Evolutionary conservation across 2,113 vertebrate species (phyloP).

Genomic region (Gracilinanus agilis): DNA sequence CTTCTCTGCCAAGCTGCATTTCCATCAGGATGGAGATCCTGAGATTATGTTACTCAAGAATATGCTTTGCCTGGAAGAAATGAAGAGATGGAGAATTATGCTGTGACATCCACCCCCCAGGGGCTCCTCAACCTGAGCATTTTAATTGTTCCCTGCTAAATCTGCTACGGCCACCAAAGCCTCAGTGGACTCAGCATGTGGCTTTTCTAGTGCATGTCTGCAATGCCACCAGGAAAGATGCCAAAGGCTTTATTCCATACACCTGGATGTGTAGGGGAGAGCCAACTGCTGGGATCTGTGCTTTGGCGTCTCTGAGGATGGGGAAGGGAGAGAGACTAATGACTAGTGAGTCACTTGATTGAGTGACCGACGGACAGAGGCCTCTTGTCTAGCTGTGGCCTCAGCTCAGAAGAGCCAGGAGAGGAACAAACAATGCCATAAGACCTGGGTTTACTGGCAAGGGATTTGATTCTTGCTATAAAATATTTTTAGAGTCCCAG

Average conservation of each 20-base stretch:
- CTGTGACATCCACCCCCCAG: neutral
- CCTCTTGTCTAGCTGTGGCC: neutral
- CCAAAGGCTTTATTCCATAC: neutral
- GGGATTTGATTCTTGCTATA: neutral
- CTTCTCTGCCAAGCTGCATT: neutral
- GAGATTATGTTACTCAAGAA: neutral
- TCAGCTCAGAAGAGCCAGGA: neutral
- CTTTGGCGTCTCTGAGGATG: neutral
- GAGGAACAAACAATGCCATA: neutral
- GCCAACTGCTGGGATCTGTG: neutral
- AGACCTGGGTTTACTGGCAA: neutral
- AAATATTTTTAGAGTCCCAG: neutral
- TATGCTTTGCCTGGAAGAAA: neutral
- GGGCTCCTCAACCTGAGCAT: neutral
- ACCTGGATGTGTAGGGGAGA: neutral
- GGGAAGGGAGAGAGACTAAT: neutral
- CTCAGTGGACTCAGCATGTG: neutral
- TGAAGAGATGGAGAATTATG: neutral
- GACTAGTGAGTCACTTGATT: neutral
- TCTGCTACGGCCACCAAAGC: neutral
- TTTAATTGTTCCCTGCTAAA: neutral
- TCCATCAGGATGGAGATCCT: neutral
- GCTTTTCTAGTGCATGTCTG: neutral
- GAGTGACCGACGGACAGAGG: neutral
- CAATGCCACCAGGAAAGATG: neutral